Percentiles rank a stretch among this genome's conserved stretches.
phyloP scores from a whole-genome alignment of 2,888 invertebrate species.

The Rhagophthalmus giganteus region DNA sequence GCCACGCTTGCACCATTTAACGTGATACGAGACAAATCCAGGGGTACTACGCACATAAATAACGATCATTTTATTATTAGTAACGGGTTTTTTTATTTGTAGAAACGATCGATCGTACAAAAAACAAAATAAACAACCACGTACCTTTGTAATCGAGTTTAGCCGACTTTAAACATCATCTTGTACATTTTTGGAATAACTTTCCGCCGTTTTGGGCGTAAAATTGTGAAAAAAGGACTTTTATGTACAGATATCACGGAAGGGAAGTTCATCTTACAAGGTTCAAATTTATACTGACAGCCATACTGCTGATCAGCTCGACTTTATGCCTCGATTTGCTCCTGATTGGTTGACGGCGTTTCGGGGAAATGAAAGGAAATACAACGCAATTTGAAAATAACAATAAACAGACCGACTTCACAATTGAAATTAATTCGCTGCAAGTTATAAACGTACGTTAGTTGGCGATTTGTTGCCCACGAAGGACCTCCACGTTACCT shows the following conservation, averaged over 20 bases:
- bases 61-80: too few relatives aligned
- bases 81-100: too few relatives aligned
- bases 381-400: conserved; percentile 1
- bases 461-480: neutral
- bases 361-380: conserved; percentile 18
- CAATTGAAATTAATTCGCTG: neutral
- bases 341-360: conserved; percentile 63
- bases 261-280: conserved; percentile 83
- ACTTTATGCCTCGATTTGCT: conserved; percentile 74
- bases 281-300: conserved; percentile 98
- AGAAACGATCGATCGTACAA: too few relatives aligned
- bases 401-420: too few relatives aligned
- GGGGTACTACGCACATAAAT: too few relatives aligned
- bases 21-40: too few relatives aligned
- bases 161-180: conserved; percentile 46
- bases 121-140: too few relatives aligned
- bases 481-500: too few relatives aligned
- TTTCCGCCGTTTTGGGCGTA: conserved; percentile 43
- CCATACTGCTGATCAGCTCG: conserved; percentile 87
- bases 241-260: conserved; percentile 61
- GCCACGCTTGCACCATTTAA: too few relatives aligned
- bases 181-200: conserved; percentile 45
- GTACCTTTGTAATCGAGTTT: too few relatives aligned
- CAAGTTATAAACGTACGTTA: neutral
- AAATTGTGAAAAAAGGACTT: conserved; percentile 46